Evolutionary conservation across 37 sponge, comb jelly and placozoan species (phyloP).

Genomic region (Spongia lamella): DNA sequence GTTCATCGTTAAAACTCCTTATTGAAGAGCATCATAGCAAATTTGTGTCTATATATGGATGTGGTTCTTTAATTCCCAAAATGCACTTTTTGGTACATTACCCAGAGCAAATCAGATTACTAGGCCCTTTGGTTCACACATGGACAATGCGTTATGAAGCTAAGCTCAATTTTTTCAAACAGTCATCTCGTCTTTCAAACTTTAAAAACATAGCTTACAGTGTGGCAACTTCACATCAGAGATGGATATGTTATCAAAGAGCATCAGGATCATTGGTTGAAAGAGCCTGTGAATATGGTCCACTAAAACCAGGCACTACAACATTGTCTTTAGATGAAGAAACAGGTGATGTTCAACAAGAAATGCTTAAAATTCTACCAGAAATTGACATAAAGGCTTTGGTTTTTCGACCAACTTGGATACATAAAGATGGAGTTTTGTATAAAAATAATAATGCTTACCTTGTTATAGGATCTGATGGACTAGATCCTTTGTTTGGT

Average conservation of each 20-base stretch:
- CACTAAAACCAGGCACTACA: neutral
- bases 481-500: conserved; percentile 24
- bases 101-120: conserved; percentile 14
- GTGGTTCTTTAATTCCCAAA: conserved; percentile 13
- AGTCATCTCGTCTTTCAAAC: conserved; percentile 9
- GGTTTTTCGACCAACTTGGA: conserved; percentile 27
- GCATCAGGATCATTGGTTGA: conserved; percentile 2
- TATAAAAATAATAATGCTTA: conserved; percentile 21
- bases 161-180: conserved; percentile 35
- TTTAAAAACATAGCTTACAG: conserved; percentile 36
- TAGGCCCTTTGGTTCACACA: conserved; percentile 29
- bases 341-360: neutral
- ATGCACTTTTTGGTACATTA: conserved; percentile 37
- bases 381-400: neutral
- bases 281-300: conserved; percentile 10
- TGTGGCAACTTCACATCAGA: conserved; percentile 31
- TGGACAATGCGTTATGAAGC: conserved; percentile 56
- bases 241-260: conserved; percentile 18
- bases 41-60: conserved; percentile 11
- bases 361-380: conserved; percentile 2
- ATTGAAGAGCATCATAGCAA: conserved; percentile 23
- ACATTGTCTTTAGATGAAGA: neutral
- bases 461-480: conserved; percentile 26
- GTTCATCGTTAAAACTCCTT: conserved; percentile 8
- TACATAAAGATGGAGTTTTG: conserved; percentile 12